Evolutionary conservation across 2,797 vertebrate genomes (phyloP).

Genomic region (Dendrocincla fuliginosa): DNA sequence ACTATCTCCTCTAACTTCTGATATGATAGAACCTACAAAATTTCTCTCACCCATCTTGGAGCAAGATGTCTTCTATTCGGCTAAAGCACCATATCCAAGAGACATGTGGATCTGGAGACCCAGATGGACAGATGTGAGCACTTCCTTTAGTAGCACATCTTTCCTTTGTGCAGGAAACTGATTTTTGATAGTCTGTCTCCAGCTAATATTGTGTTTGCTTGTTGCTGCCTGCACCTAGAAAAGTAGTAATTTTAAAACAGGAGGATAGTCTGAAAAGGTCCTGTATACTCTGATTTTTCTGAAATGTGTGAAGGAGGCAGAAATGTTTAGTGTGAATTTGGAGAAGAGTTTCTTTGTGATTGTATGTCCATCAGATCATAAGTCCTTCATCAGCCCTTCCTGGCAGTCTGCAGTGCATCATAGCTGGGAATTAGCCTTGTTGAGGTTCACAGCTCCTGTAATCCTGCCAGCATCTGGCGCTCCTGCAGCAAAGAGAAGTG

Average conservation of each 20-base stretch:
- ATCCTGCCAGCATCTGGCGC: neutral
- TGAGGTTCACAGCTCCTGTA: neutral
- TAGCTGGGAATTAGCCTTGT: neutral
- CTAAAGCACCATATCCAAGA: neutral
- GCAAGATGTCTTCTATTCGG: neutral
- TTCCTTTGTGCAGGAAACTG: neutral
- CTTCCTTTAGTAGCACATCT: neutral
- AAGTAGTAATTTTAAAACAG: neutral
- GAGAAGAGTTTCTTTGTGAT: neutral
- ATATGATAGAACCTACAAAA: neutral
- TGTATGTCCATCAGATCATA: neutral
- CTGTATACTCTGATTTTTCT: neutral
- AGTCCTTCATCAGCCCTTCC: neutral
- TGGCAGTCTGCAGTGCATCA: neutral
- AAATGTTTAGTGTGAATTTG: neutral
- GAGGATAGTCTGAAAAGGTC: neutral
- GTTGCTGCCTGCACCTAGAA: neutral
- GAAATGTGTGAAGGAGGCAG: neutral
- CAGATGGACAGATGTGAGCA: neutral
- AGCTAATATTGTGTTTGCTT: neutral
- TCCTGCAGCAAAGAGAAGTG: neutral
- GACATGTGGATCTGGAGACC: neutral
- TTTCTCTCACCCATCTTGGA: neutral
- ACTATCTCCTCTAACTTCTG: neutral
- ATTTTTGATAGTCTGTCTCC: neutral